Evolutionary conservation across 2,888 invertebrate genomes (phyloP), one percentile per base, ranked within the genome.

Genomic region (Polyploca ridens): DNA sequence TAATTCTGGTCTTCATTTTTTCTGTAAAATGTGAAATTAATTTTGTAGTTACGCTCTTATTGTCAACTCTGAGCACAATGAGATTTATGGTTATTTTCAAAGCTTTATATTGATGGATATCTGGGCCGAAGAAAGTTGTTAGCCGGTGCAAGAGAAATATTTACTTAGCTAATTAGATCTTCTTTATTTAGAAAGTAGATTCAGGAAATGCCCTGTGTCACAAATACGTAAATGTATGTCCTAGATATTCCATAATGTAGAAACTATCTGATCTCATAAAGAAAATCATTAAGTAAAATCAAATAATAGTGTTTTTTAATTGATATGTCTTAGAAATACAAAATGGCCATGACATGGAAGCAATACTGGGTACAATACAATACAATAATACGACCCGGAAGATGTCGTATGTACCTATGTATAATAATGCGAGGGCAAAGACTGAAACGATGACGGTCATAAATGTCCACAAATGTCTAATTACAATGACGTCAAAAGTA

Each of bases 101-200:
- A 65, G 77, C 70, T 79, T 91, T 91, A 86, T 93, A 93, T 89
- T 78, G 72, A 63, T 64, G 38, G 66, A 68, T 65, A 87, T 83
- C 75, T 84, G 75, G 90, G 92, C 82, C 90, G 77, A 87, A 91
- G 90, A 92, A 91, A 91, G 90, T 84, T 78, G 73, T 70, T 14
- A 10, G 16, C 75, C 70, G 80, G 77, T 74, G 68, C 64, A 63
- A 62, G 69, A 69, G 66, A 81, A 82, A 79, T 77, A 71, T 75
- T 80, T 79, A 71, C 67, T 66, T 72, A 77, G 81, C 82, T 75
- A 79, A 71, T 80, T 76, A 77, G 63, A 44, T 68, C 63, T 67
- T 66, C 1, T 69, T 68, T 65, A 67, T 64, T 41, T 41, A 64
- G 58, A 11, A 19, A 41, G 41, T 16, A 41, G 41, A 2, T 46